Evolutionary conservation across 2,888 invertebrate species (phyloP).

Genomic region (Sialis lutaria): DNA sequence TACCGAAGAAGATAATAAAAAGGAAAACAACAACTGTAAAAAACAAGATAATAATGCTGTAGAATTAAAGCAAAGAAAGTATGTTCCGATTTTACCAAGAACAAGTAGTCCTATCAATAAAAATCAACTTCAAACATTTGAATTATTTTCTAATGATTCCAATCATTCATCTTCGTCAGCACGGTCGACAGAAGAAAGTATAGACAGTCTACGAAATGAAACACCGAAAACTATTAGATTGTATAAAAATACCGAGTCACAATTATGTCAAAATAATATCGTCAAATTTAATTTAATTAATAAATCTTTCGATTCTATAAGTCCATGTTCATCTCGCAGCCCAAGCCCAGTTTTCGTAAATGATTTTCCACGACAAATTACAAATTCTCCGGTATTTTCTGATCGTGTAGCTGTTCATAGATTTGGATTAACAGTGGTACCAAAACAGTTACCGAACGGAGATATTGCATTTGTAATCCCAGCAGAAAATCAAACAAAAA

Average conservation of each 20-base stretch:
- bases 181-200: neutral
- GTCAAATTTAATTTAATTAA: too few species aligned
- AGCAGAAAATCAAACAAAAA: conserved; percentile 8
- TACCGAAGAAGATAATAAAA: neutral
- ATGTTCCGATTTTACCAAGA: conserved; percentile 4
- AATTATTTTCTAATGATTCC: conserved; percentile 2
- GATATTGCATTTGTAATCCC: conserved; percentile 26
- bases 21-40: conserved; percentile 6
- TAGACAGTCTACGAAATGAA: too few species aligned
- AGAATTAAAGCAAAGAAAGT: neutral
- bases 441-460: conserved; percentile 23
- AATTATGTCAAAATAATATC: too few species aligned
- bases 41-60: neutral
- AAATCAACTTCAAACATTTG: neutral
- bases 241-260: too few species aligned
- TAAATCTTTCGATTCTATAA: too few species aligned
- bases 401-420: conserved; percentile 12
- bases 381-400: conserved; percentile 10
- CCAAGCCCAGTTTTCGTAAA: neutral
- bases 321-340: neutral
- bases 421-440: conserved; percentile 20
- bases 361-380: neutral
- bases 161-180: neutral
- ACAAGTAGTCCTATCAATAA: neutral
- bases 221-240: too few species aligned